Evolutionary conservation across 2,888 invertebrate species (phyloP), one percentile per base, ranked within the genome.

Genomic region (Micoletzkya japonica): DNA sequence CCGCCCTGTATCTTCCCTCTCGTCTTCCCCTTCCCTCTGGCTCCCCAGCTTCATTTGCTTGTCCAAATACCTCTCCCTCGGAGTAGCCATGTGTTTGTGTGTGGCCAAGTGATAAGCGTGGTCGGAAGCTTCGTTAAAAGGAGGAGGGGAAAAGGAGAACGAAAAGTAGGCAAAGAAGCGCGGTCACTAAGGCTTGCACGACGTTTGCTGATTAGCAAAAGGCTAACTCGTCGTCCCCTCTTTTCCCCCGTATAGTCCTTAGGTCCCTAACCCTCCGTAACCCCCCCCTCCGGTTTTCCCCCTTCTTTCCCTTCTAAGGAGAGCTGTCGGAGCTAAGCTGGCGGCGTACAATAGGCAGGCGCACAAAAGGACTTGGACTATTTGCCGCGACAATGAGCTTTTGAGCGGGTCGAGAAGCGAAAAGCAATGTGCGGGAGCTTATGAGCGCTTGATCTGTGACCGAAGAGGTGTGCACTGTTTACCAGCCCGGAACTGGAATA

Each of bases 81-180:
- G 59, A 59, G 37, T 59, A 39, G 20, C 6, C 1, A 14, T 20
- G 59, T 44, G 20, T 20, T 7, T 24, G 14, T 54, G 54, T 54
- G 24, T 54, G 54, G 24, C 26, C 26, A 54, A 54, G 54, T 54
- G 54, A 54, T 54, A 54, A 54, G 26, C 54, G 54, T 54, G 54
- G 24, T 54, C 10, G 54, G 54, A 26, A 7, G 54, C 54, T 24
- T 54, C 54, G 20, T 10, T n/a, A 20, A 44, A 44, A 44, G 44
- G 44, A 44, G 10, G 10, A 44, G 44, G 20, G 44, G 44, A 44
- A 44, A n/a, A n/a, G n/a, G n/a, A n/a, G n/a, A n/a, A n/a, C n/a
- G n/a, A n/a, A n/a, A n/a, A n/a, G n/a, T n/a, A n/a, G n/a, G n/a
- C n/a, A n/a, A n/a, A n/a, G n/a, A n/a, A n/a, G n/a, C n/a, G n/a